Conservation (phyloP, 2,113 vertebrate genomes). For the Dasyurus viverrinus region DNA sequence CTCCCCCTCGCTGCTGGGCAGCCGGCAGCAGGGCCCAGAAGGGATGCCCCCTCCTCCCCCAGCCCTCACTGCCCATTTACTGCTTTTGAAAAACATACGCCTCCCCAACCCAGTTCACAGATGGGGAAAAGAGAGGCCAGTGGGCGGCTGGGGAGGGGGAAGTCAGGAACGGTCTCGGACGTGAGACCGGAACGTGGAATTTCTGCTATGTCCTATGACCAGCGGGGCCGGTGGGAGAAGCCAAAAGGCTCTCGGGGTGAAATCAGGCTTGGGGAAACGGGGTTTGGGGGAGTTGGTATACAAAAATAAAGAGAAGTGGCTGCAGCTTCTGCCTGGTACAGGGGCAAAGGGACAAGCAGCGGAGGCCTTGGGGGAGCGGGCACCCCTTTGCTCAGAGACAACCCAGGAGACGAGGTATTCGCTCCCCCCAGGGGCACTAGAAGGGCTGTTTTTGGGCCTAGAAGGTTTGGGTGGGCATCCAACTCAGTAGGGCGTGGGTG, state of each 20-base stretch:
- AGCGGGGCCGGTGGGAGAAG: background rate
- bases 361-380: conserved; percentile 16
- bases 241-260: background rate
- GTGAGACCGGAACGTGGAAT: background rate
- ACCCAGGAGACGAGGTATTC: background rate
- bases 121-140: background rate
- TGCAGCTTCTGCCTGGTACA: conserved; percentile 63
- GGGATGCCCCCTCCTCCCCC: too few species aligned
- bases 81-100: background rate
- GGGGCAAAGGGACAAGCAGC: conserved; percentile 71
- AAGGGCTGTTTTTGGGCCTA: background rate
- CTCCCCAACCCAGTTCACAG: conserved; percentile 7
- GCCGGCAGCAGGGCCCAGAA: background rate
- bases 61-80: background rate
- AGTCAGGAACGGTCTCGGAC: background rate
- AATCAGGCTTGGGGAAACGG: background rate
- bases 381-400: background rate
- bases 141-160: background rate
- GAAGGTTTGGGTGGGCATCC: background rate
- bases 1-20: background rate
- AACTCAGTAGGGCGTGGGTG: too few species aligned
- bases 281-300: conserved; percentile 44
- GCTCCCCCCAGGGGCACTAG: background rate
- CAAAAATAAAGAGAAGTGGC: conserved; percentile 75
- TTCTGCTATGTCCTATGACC: conserved; percentile 36